phyloP scores from a whole-genome alignment of 2,888 invertebrate genomes.

The Drosophila borealis region DNA sequence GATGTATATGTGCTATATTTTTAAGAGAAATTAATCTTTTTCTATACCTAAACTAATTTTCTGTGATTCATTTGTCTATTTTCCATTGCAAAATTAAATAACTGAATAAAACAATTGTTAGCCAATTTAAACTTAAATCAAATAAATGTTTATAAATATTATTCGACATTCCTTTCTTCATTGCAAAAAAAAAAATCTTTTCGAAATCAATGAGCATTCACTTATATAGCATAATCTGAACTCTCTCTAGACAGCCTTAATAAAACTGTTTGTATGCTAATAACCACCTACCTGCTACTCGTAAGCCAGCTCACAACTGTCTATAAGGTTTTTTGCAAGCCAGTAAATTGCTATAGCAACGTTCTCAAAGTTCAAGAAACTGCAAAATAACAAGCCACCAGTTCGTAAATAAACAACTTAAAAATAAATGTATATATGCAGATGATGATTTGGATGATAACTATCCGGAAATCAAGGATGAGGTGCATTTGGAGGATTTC shows the following conservation, averaged over 20 bases:
- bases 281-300: slow-evolving; percentile 4
- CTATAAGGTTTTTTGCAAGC: slow-evolving; percentile 53
- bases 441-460: slow-evolving; percentile 80
- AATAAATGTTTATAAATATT: no score
- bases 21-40: no score
- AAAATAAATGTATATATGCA: slow-evolving; percentile 22
- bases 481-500: slow-evolving; percentile 90
- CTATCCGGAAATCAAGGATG: slow-evolving; percentile 82
- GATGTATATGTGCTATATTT: no score
- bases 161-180: no score
- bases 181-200: not conserved
- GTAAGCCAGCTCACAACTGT: slow-evolving; percentile 30
- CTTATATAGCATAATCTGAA: not conserved
- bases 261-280: not conserved
- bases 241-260: not conserved
- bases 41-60: no score
- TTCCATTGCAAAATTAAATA: no score
- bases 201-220: not conserved
- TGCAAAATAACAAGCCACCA: slow-evolving; percentile 41
- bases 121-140: no score
- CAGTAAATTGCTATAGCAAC: slow-evolving; percentile 76
- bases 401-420: slow-evolving; percentile 38
- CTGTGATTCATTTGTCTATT: no score
- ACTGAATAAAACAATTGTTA: no score
- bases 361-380: slow-evolving; percentile 70